Conservation (phyloP, 2,797 vertebrate species). For the Rhynchotus rufescens region DNA sequence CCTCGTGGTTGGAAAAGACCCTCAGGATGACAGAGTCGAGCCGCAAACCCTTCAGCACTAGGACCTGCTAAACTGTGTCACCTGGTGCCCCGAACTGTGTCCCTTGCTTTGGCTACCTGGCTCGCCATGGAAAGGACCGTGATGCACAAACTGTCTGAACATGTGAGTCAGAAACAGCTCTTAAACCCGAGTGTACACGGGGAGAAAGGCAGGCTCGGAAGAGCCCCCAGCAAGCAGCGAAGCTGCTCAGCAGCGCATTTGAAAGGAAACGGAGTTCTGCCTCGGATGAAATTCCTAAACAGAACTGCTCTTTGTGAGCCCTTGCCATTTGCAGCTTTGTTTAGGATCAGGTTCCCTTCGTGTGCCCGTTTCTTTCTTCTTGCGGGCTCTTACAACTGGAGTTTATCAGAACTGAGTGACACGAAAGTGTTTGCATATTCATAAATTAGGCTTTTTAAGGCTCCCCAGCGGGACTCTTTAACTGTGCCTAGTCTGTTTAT, state of each 20-base stretch:
- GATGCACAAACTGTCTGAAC: not conserved
- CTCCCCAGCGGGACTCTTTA: constrained; percentile 53
- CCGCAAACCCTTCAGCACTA: too few species aligned
- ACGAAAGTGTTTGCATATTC: constrained; percentile 49
- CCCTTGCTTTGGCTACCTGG: not conserved
- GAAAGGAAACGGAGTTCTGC: not conserved
- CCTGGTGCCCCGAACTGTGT: too few species aligned
- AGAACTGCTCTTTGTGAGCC: not conserved
- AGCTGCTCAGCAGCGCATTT: not conserved
- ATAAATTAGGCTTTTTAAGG: constrained; percentile 55
- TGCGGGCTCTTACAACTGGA: not conserved
- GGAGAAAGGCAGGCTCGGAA: not conserved
- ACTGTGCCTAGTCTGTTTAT: constrained; percentile 59
- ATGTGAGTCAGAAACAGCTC: not conserved
- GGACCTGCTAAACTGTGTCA: too few species aligned
- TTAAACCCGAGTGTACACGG: not conserved
- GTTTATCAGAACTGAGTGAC: constrained; percentile 48
- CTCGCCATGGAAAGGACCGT: not conserved
- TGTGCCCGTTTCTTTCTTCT: not conserved
- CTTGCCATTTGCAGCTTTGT: constrained; percentile 31
- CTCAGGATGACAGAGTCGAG: too few species aligned
- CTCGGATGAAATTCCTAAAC: not conserved
- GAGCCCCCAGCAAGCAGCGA: not conserved
- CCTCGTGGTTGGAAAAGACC: too few species aligned
- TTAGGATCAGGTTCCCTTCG: constrained; percentile 24